Evolutionary conservation across 53 echinoderm and acorn worm genomes (phyloP).

Genomic region (Echinarachnius parma): DNA sequence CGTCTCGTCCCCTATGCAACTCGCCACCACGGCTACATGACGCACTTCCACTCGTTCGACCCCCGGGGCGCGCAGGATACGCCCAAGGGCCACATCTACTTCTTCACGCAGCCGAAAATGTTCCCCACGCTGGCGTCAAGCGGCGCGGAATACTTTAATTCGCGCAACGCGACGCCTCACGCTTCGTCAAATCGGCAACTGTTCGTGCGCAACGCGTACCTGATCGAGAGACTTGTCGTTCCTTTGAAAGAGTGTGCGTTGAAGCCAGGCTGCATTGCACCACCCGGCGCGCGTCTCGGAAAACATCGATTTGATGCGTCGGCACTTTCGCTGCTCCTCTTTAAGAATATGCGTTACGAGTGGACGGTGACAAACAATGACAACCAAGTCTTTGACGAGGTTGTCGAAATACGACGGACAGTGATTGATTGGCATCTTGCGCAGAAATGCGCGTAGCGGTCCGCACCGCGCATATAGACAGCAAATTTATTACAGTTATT

Average conservation of each 20-base stretch:
- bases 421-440: constrained; percentile 19
- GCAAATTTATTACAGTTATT: too few species aligned
- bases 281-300: constrained; percentile 24
- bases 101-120: constrained; percentile 48
- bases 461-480: too few species aligned
- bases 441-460: too few species aligned
- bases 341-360: constrained; percentile 52
- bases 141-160: constrained; percentile 36
- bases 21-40: constrained; percentile 71
- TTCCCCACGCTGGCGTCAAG: constrained; percentile 53
- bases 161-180: constrained; percentile 36
- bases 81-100: constrained; percentile 49
- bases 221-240: constrained; percentile 36
- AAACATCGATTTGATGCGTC: constrained; percentile 63
- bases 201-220: constrained; percentile 46
- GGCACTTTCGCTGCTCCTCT: constrained; percentile 55
- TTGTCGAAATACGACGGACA: constrained; percentile 21
- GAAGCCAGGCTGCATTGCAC: constrained; percentile 46
- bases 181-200: constrained; percentile 60
- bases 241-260: constrained; percentile 56
- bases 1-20: constrained; percentile 44
- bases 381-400: constrained; percentile 21
- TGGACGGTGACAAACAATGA: constrained; percentile 64
- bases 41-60: constrained; percentile 66
- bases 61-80: constrained; percentile 15